Conservation (phyloP, 35 echinoderm and acorn worm species). For the Apostichopus parvimensis region DNA sequence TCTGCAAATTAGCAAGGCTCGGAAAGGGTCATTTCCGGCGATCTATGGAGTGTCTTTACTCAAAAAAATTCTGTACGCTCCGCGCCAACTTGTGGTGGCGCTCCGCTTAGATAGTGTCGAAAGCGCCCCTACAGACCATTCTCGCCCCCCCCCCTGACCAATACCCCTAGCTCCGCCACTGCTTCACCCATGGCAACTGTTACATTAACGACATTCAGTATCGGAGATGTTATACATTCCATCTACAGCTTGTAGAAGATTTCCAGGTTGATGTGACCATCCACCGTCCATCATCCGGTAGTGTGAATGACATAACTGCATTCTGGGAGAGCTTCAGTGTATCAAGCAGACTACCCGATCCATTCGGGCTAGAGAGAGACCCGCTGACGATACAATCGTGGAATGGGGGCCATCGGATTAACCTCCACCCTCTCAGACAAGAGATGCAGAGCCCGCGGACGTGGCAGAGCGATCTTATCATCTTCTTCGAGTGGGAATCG, state of each 20-base stretch:
- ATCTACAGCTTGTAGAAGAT: constrained; percentile 15
- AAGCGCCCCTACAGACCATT: no score
- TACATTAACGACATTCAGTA: no score
- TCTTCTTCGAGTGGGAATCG: constrained; percentile 20
- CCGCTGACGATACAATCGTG: constrained; percentile 6
- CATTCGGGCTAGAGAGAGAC: neutral
- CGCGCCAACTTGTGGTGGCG: no score
- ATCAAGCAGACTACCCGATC: neutral
- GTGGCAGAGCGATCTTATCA: constrained; percentile 38
- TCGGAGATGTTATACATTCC: neutral
- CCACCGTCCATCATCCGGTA: neutral
- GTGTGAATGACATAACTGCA: neutral
- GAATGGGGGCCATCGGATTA: constrained; percentile 23
- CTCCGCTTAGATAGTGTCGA: no score
- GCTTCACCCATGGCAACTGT: no score
- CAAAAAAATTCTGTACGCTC: no score
- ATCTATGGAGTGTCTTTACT: no score
- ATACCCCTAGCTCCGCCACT: no score
- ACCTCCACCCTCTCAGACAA: neutral
- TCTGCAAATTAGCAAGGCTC: no score
- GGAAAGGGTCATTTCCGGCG: no score
- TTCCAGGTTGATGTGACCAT: constrained; percentile 16
- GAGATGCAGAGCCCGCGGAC: neutral
- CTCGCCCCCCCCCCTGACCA: no score
- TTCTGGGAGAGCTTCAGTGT: constrained; percentile 27